These are phyloP conservation scores for Pampusana beccarii DNA, from an alignment of 2,113 vertebrate genomes.

Conservation along the genomic window DNA sequence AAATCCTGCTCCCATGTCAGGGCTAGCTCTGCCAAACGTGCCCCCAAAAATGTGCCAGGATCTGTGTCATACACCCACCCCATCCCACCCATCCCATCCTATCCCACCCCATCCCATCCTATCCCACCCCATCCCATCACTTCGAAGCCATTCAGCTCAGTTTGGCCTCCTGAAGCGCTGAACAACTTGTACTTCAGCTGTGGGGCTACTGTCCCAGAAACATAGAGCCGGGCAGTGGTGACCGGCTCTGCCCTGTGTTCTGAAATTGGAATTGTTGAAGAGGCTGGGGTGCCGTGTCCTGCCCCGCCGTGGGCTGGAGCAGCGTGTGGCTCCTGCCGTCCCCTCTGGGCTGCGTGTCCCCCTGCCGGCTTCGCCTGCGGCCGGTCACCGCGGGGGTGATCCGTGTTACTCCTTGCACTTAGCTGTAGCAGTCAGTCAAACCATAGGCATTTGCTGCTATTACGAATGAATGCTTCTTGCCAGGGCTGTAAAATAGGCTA, in stretches of 20 bases:
- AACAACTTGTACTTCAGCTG: background rate
- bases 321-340: too few species aligned
- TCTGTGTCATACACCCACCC: background rate
- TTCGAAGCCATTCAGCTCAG: background rate
- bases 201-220: background rate
- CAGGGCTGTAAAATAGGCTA: slow-evolving; percentile 34
- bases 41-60: background rate
- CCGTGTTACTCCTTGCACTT: background rate
- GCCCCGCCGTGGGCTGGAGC: background rate
- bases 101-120: background rate
- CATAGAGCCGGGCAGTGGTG: background rate
- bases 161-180: background rate
- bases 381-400: accelerated
- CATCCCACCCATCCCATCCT: background rate
- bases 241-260: background rate
- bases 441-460: slow-evolving; percentile 1
- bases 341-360: background rate
- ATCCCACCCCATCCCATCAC: background rate
- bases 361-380: background rate
- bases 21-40: background rate
- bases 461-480: slow-evolving; percentile 25
- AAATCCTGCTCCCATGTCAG: background rate
- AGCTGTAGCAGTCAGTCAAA: background rate
- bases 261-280: background rate
- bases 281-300: background rate